Evolutionary conservation across 2,113 vertebrate genomes (phyloP).

Genomic region (Pelodiscus sinensis): DNA sequence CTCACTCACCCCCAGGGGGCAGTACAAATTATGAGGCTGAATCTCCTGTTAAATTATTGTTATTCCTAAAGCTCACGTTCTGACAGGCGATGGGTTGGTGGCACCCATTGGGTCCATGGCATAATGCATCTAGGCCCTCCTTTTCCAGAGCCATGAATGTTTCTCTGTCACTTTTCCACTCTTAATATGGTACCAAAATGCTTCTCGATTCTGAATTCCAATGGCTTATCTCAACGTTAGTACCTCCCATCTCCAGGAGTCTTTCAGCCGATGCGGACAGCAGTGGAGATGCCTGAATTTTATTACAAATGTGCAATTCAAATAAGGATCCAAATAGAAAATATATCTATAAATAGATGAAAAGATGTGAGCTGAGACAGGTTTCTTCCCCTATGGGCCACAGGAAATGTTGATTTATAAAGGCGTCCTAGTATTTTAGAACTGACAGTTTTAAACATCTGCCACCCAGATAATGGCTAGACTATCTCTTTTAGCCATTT

Average conservation of each 20-base stretch:
- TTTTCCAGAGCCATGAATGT: background rate
- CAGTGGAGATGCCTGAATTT: slow-evolving; percentile 45
- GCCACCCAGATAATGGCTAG: slow-evolving; percentile 53
- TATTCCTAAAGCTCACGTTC: slow-evolving; percentile 24
- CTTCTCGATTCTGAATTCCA: slow-evolving; percentile 22
- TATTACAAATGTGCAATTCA: slow-evolving; percentile 70
- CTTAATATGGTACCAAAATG: slow-evolving; percentile 21
- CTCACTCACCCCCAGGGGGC: background rate
- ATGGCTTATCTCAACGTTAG: slow-evolving; percentile 17
- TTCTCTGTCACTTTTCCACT: slow-evolving; percentile 43
- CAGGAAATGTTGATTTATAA: slow-evolving; percentile 54
- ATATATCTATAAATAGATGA: slow-evolving; percentile 63
- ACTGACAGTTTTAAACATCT: slow-evolving; percentile 44
- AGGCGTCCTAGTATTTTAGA: slow-evolving; percentile 47
- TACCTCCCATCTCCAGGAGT: background rate
- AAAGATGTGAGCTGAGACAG: slow-evolving; percentile 2
- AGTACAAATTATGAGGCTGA: background rate
- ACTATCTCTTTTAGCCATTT: slow-evolving; percentile 16
- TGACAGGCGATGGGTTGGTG: slow-evolving; percentile 35
- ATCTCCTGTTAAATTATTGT: slow-evolving; percentile 29
- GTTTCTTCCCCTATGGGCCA: slow-evolving; percentile 42
- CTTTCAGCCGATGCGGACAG: slow-evolving; percentile 39
- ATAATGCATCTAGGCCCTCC: background rate
- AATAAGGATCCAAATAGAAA: slow-evolving; percentile 61
- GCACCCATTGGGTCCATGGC: slow-evolving; percentile 18